phyloP scores from a whole-genome alignment of 2,113 vertebrate genomes.

The Phaethornis superciliosus region DNA sequence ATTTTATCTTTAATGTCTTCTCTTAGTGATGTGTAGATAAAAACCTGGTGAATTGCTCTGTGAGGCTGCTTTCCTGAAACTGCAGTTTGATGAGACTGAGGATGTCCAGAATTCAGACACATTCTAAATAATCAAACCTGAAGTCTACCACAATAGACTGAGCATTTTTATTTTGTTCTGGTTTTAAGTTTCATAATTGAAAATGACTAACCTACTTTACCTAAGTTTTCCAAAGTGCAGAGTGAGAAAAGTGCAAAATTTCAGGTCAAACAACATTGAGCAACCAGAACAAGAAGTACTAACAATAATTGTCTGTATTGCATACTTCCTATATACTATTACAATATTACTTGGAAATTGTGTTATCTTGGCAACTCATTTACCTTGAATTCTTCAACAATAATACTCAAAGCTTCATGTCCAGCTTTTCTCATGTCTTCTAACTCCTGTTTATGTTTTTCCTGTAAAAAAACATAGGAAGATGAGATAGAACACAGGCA shows the following conservation, averaged over 20 bases:
- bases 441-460: slow-evolving; percentile 79
- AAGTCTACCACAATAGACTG: neutral
- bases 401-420: slow-evolving; percentile 81
- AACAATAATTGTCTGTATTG: neutral
- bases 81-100: neutral
- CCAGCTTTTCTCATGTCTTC: slow-evolving; percentile 83
- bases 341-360: neutral
- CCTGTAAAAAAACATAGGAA: slow-evolving; percentile 62
- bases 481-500: neutral
- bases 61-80: neutral
- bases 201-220: neutral
- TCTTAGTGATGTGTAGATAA: neutral
- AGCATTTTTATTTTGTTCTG: neutral
- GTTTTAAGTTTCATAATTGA: neutral
- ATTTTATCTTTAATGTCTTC: neutral
- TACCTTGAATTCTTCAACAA: slow-evolving; percentile 87
- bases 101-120: neutral
- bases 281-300: neutral
- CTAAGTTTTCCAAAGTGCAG: neutral
- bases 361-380: neutral
- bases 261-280: neutral
- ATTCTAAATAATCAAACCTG: neutral
- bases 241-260: slow-evolving; percentile 4
- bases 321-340: neutral
- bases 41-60: neutral